Evolutionary conservation across 2,113 vertebrate genomes (phyloP).

Genomic region (Megalops atlanticus): DNA sequence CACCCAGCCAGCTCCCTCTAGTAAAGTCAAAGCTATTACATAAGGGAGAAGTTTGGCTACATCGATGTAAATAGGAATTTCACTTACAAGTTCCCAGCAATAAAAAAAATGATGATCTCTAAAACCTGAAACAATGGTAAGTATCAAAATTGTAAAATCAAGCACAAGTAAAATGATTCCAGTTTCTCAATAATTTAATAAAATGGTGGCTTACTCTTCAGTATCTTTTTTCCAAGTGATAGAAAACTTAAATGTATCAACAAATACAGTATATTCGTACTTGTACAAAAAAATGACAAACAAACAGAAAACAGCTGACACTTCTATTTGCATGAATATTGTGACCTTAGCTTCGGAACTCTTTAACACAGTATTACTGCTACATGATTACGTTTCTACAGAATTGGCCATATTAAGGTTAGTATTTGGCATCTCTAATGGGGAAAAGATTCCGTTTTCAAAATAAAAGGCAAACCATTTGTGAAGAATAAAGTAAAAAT

Average conservation of each 20-base stretch:
- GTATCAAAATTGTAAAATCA: conserved; percentile 67
- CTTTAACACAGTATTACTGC: conserved; percentile 4
- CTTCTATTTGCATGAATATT: background rate
- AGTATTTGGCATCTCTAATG: conserved; percentile 10
- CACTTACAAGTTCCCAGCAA: conserved; percentile 28
- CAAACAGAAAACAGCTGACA: background rate
- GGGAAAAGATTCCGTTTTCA: background rate
- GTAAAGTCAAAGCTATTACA: conserved; percentile 40
- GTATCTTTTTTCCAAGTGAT: conserved; percentile 34
- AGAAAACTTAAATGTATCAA: conserved; percentile 32
- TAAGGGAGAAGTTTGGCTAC: conserved; percentile 63
- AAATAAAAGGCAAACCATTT: conserved; percentile 9
- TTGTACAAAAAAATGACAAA: conserved; percentile 22
- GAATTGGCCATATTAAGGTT: conserved; percentile 13
- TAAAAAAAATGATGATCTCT: conserved; percentile 55
- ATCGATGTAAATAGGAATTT: conserved; percentile 53
- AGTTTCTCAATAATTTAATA: conserved; percentile 25
- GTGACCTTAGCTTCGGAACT: background rate
- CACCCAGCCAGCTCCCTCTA: conserved; percentile 37
- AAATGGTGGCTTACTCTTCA: conserved; percentile 16
- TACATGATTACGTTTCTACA: conserved; percentile 5
- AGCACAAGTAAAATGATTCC: conserved; percentile 47
- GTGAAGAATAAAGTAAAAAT: background rate
- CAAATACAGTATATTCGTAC: conserved; percentile 26
- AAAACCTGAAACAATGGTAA: conserved; percentile 58